Base-by-base conservation (phyloP, 2,888 invertebrate genomes). In the Sphinx pinastri region DNA sequence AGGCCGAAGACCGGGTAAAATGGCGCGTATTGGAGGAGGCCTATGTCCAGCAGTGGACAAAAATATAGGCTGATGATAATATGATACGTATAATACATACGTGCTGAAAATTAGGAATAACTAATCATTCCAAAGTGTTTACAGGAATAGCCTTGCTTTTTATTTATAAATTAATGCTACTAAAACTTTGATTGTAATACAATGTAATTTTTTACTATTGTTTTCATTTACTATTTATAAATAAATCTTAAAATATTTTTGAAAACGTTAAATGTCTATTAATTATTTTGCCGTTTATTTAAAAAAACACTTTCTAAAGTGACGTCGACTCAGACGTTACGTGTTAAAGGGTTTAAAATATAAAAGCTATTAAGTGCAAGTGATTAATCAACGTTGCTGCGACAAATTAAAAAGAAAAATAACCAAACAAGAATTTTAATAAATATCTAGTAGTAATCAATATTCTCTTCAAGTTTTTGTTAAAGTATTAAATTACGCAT, bases 341-440 rank as follows among this genome's bases (percentile, higher is more conserved):
- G 63, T 63, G 63, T 49, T 63, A 49, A 63, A 63, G 49, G 71
- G 73, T 58, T 71, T 71, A 73, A 78, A 80, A 82, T 78, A 77
- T 77, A 79, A 80, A 79, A 63, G 63, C 49, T 8, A 63, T 59
- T 51, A 52, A 54, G 58, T 75, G 73, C 75, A 71, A 75, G 71
- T 68, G 69, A 71, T 70, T 71, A 72, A 47, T 63, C 16, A 63
- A 68, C 58, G 31, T 49, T 63, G 19, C 63, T 49, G 63, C 63
- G 63, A 63, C 63, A 63, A 68, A 68, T 68, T 68, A 54, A 68
- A 55, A 63, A 63, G 63, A 63, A 47, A 63, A 63, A 63, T 63
- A 63, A 63, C 63, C 19, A 49, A 88, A 85, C 84, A 82, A 83
- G 87, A 87, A 88, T 88, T 88, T 88, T 88, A 88, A 87, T 88